A percentile compares a stretch with the other conserved stretches of the same genome.
Evolutionary conservation across 2,113 vertebrate genomes (phyloP).

Genomic region (Isichthys henryi): DNA sequence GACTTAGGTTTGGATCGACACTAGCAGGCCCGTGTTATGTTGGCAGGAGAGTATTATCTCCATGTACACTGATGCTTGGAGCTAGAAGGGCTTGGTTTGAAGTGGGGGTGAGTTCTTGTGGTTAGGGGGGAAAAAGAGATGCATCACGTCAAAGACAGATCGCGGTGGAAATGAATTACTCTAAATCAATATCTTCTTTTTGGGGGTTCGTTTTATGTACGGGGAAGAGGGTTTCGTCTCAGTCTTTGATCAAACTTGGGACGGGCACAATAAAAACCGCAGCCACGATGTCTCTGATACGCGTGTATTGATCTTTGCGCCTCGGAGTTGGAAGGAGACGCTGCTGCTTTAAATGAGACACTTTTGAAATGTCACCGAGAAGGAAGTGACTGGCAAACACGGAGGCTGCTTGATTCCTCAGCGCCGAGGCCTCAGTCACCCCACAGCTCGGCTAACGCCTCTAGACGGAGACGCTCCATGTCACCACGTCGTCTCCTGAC

Average conservation of each 20-base stretch:
- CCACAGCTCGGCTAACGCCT: background rate
- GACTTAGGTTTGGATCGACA: background rate
- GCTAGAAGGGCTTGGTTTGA: background rate
- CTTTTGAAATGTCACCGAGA: background rate
- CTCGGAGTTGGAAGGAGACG: too few relatives aligned
- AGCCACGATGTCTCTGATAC: background rate
- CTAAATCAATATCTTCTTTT: background rate
- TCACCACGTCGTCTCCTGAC: background rate
- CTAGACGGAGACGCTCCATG: background rate
- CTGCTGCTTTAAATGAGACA: background rate
- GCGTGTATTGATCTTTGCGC: background rate
- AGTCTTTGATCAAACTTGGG: background rate
- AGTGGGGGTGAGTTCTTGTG: background rate
- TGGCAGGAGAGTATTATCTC: background rate
- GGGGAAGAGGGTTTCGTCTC: background rate
- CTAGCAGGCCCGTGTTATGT: background rate
- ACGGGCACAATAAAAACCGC: background rate
- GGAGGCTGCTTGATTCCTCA: background rate
- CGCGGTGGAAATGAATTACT: slow-evolving; percentile 4
- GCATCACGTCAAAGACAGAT: background rate
- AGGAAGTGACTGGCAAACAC: background rate
- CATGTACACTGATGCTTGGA: background rate
- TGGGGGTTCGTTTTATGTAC: background rate
- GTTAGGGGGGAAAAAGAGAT: background rate
- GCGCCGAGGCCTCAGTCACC: background rate